Evolutionary conservation across 2,113 vertebrate genomes (phyloP).

Genomic region (Ranitomeya variabilis): DNA sequence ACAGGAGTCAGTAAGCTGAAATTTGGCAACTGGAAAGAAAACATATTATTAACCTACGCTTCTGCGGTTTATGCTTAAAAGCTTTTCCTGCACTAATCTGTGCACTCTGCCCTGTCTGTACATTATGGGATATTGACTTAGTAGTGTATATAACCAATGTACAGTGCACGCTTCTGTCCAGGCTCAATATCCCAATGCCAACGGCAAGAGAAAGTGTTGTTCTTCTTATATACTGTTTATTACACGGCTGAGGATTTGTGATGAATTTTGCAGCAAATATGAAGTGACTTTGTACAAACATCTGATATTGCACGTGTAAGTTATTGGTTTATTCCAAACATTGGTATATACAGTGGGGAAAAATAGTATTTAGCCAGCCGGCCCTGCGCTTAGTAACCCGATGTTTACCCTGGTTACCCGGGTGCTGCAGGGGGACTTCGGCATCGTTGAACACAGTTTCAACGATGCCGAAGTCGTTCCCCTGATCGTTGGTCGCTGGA

Average conservation of each 20-base stretch:
- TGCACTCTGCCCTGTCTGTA: neutral
- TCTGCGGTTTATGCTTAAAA: neutral
- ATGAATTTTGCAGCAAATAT: neutral
- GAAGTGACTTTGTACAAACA: no score
- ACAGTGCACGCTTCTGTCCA: neutral
- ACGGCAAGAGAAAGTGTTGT: neutral
- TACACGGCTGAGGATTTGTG: neutral
- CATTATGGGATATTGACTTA: neutral
- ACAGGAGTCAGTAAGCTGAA: conserved; percentile 7
- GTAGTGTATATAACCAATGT: neutral
- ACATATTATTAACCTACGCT: neutral
- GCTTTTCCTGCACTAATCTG: neutral
- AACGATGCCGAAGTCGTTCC: no score
- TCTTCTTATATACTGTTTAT: no score
- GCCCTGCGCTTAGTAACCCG: no score
- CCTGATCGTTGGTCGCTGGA: no score
- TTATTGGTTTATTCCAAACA: no score
- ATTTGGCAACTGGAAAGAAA: conserved; percentile 9
- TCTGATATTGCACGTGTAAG: no score
- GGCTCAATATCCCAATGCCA: neutral
- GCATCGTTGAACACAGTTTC: no score
- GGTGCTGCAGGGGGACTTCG: no score
- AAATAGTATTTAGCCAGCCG: no score
- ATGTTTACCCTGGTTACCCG: no score
- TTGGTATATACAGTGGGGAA: no score